Conservation (phyloP, 2,797 vertebrate species). For the Hapalemur alaotrensis region DNA sequence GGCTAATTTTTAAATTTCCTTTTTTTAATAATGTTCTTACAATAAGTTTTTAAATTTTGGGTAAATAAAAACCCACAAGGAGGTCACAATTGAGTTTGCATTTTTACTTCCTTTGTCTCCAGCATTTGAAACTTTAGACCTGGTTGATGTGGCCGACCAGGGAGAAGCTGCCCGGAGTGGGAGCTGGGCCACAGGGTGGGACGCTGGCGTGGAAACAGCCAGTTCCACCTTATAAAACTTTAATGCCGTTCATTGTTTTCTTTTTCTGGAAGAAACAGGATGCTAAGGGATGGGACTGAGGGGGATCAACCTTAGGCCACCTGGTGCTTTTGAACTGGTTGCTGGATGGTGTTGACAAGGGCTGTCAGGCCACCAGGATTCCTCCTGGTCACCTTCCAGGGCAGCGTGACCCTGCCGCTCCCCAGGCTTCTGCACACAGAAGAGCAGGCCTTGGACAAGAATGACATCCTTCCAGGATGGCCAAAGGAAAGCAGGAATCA, state of each 20-base stretch:
- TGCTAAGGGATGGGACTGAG: neutral
- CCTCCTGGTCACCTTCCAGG: neutral
- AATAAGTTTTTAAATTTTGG: neutral
- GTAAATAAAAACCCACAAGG: neutral
- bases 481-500: neutral
- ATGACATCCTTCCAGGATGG: neutral
- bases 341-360: neutral
- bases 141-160: neutral
- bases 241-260: neutral
- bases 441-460: neutral
- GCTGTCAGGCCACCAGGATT: neutral
- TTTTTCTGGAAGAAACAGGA: conserved; percentile 31
- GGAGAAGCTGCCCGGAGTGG: neutral
- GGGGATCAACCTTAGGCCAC: neutral
- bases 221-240: neutral
- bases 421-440: neutral
- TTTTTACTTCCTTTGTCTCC: neutral
- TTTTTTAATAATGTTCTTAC: neutral
- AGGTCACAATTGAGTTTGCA: neutral
- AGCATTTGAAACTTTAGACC: neutral
- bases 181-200: neutral
- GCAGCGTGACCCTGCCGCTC: neutral
- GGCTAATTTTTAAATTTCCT: conserved; percentile 45
- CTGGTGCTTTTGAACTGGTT: neutral
- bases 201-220: neutral